Conservation (phyloP, 2,888 invertebrate genomes). For the Nephrotoma flavescens region DNA sequence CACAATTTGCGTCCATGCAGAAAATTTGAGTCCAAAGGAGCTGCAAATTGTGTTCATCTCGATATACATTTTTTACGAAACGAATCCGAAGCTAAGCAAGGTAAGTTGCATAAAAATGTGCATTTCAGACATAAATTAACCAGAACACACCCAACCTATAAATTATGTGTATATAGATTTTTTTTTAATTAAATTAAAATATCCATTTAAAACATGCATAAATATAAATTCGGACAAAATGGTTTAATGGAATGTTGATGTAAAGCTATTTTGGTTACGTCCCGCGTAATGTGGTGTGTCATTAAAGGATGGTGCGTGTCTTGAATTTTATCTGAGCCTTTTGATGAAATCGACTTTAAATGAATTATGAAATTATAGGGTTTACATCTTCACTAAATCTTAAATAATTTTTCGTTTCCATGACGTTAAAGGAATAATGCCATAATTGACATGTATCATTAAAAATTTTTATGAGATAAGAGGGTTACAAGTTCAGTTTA, state of each 20-base stretch:
- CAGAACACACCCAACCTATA: neutral
- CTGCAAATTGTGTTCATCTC: neutral
- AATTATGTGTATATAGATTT: neutral
- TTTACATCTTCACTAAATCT: neutral
- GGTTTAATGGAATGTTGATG: neutral
- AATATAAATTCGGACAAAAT: neutral
- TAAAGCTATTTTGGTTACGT: neutral
- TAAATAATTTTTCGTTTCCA: neutral
- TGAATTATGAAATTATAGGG: neutral
- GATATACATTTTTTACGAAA: neutral
- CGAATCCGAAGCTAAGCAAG: neutral
- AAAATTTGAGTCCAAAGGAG: neutral
- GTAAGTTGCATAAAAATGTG: neutral
- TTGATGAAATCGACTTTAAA: neutral
- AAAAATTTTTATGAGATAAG: neutral
- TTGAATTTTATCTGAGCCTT: neutral
- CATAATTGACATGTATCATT: neutral
- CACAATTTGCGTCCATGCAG: neutral
- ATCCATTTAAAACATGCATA: neutral
- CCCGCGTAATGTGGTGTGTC: neutral
- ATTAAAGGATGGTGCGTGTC: neutral
- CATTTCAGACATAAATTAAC: neutral
- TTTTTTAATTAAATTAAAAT: neutral
- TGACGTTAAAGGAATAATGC: neutral
- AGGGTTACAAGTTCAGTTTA: neutral